Conservation (phyloP, 2,113 vertebrate species). For the Halcyon malimbica region DNA sequence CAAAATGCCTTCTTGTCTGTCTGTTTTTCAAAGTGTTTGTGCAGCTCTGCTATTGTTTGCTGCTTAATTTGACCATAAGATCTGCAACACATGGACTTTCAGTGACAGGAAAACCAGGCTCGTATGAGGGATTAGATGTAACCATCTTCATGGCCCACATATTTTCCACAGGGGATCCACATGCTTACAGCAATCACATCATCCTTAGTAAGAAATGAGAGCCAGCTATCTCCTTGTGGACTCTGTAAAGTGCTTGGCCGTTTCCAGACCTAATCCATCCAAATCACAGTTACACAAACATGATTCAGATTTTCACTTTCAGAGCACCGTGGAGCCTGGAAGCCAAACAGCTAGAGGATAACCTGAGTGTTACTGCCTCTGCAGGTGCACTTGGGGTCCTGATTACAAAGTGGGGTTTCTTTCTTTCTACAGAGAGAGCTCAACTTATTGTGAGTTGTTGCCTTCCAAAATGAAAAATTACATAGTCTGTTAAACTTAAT, state of each 20-base stretch:
- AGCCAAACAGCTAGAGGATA: not conserved
- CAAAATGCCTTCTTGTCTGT: not conserved
- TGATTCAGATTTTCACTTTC: not conserved
- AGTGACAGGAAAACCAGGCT: not conserved
- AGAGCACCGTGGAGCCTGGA: not conserved
- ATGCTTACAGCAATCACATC: not conserved
- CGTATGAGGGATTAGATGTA: not conserved
- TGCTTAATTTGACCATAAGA: not conserved
- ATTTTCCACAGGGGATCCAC: not conserved
- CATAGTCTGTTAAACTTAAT: not conserved
- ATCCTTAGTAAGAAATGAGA: not conserved
- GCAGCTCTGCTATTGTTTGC: not conserved
- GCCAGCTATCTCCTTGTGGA: not conserved
- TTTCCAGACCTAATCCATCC: not conserved
- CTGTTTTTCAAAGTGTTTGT: not conserved
- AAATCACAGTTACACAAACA: not conserved
- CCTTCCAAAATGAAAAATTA: not conserved
- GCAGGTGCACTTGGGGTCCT: not conserved
- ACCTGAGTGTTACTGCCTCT: no score
- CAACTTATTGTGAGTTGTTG: not conserved
- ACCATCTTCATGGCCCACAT: not conserved
- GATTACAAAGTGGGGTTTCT: not conserved
- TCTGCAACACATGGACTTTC: not conserved
- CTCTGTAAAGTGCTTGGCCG: not conserved
- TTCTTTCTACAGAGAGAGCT: not conserved